Evolutionary conservation across 2,797 vertebrate genomes (phyloP), one percentile per base, ranked within the genome.

Genomic region (Xenentodon cancila): DNA sequence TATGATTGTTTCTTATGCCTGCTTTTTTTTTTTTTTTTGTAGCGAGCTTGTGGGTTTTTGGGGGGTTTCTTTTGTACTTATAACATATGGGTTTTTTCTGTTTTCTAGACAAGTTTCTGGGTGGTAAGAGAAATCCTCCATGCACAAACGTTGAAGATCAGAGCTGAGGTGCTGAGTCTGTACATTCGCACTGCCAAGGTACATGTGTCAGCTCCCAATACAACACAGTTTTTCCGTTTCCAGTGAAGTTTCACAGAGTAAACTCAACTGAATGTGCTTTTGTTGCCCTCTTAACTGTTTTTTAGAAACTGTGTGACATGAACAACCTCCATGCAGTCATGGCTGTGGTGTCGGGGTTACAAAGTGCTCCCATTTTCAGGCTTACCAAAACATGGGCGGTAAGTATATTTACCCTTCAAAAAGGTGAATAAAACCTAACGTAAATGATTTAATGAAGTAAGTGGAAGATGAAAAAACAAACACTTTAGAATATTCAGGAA

Each of bases 181-280:
- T 99, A 99, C 89, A 98, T 99, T 82, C 97, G 97, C 92, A 99
- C 97, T 75, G 98, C 97, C 5, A 99, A 99, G 97, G 98, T 99
- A 95, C 30, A 91, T 25, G 11, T 21, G 11, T 21, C 16, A 21
- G 19, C 19, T 0, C 51, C 59, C 13, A 49, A 16, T 12, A 18
- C 1, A 1, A 56, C 53, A 7, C 22, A 44, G 13, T 43, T 43
- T 5, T 30, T 42, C 5, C 13, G 0, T 48, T 27, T 56, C 5
- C 43, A 3, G 20, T 7, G 7, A 20, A 43, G 47, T 53, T 60
- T 72, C 64, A 21, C 59, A 12, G 15, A 8, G 19, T 19, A n/a
- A 60, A 56, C 6, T 40, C 49, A 3, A 64, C 6, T 40, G 49
- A 3, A 64, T 20, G 5, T 19, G 15, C 5, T 9, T 25, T 16